Base-by-base conservation (phyloP, 2,888 invertebrate species). In the Villa cingulata region DNA sequence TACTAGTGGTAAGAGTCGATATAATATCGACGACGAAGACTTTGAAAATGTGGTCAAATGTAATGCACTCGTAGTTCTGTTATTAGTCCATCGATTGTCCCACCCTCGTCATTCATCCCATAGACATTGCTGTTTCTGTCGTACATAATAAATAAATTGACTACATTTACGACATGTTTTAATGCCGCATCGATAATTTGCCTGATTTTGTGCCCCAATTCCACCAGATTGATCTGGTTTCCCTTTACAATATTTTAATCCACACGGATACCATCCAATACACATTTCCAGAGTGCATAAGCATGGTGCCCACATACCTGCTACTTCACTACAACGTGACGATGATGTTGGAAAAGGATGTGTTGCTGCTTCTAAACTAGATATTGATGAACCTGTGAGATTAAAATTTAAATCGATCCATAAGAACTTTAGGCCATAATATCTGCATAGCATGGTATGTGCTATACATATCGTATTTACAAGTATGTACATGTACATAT, bases 191-290 rank as follows among this genome's bases (percentile, higher is more conserved):
- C 94, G 77, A 72, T 92, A 94, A 76, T 78, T 74, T 70, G 80
- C 64, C 47, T 53, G 51, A 45, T 76, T 78, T 55, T 75, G 75
- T 18, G 69, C 64, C 41, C 66, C 68, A 54, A 68, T 68, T 43
- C 70, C 55, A 38, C 50, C 52, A 19, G 53, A 51, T 49, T 57
- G 57, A 55, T 77, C 76, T 40, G 80, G 78, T 65, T 85, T 84
- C 40, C 84, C 85, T 60, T 89, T 87, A 71, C 95, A 95, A 71
- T 91, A 95, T 64, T 94, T 94, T 39, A 95, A 74, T 19, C 90
- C 91, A 67, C 94, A 95, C 0, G 95, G 94, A 69, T 91, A 95
- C 94, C 94, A 95, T 46, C 90, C 90, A 45, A 94, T 83, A 66
- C 91, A 91, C 53, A 83, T 78, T 73, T 91, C 86, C 57, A 91